Evolutionary conservation across 2,797 vertebrate genomes (phyloP).

Genomic region (Crax fasciolata): DNA sequence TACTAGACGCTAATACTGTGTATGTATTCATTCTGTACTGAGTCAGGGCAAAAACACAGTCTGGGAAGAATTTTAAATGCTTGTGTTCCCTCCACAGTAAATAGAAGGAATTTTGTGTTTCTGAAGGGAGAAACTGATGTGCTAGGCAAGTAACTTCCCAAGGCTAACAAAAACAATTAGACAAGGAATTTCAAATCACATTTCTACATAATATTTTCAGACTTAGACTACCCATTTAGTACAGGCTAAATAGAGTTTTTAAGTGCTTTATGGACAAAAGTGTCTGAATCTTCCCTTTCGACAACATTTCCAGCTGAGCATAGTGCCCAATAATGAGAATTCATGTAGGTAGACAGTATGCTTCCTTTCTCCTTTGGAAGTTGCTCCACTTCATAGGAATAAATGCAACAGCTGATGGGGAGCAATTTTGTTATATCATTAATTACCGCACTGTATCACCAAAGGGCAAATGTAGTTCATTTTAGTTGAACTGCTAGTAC

Average conservation of each 20-base stretch:
- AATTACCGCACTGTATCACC: background rate
- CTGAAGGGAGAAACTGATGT: background rate
- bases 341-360: background rate
- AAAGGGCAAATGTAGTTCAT: background rate
- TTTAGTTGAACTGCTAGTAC: background rate
- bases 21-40: background rate
- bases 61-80: background rate
- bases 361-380: background rate
- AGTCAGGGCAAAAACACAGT: background rate
- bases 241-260: background rate
- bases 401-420: background rate
- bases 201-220: background rate
- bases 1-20: background rate
- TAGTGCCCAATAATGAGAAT: background rate
- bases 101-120: background rate
- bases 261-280: background rate
- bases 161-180: background rate
- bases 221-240: background rate
- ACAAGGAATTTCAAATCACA: background rate
- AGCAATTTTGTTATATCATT: background rate
- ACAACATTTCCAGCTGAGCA: background rate
- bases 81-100: background rate
- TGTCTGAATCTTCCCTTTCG: background rate
- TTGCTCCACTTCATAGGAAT: background rate
- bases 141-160: background rate